Evolutionary conservation across 2,113 vertebrate genomes (phyloP).

Genomic region (Colinus virginianus): DNA sequence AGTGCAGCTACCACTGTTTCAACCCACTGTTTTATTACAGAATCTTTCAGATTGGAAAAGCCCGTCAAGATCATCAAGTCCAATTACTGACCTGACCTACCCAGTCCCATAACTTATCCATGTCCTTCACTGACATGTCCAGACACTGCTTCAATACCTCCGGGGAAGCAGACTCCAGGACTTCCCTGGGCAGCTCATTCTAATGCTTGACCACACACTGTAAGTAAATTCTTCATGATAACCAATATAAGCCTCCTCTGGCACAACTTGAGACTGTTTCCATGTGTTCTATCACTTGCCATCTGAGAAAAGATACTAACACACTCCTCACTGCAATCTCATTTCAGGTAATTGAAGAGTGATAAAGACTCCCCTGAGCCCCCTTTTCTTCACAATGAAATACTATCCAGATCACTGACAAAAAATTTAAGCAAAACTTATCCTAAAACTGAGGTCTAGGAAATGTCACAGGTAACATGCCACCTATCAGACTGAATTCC

Average conservation of each 20-base stretch:
- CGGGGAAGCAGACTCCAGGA: background rate
- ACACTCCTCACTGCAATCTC: background rate
- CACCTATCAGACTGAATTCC: background rate
- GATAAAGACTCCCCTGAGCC: background rate
- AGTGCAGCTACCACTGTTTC: fast-evolving
- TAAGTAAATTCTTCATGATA: background rate
- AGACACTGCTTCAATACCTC: background rate
- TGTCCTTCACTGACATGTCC: too few species aligned
- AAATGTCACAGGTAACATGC: background rate
- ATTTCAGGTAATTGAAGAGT: background rate
- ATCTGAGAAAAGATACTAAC: background rate
- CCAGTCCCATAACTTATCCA: background rate
- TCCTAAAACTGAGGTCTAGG: background rate
- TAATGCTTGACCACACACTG: background rate
- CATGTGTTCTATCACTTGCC: background rate
- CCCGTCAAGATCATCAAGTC: background rate
- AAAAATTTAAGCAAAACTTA: background rate
- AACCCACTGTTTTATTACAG: background rate
- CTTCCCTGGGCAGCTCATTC: background rate
- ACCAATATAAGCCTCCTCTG: background rate
- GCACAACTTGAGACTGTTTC: background rate
- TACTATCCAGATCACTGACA: background rate
- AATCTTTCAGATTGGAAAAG: background rate
- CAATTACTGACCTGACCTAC: background rate
- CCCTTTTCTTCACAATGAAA: background rate